Conservation (phyloP, 2,888 invertebrate species). For the Actias luna region DNA sequence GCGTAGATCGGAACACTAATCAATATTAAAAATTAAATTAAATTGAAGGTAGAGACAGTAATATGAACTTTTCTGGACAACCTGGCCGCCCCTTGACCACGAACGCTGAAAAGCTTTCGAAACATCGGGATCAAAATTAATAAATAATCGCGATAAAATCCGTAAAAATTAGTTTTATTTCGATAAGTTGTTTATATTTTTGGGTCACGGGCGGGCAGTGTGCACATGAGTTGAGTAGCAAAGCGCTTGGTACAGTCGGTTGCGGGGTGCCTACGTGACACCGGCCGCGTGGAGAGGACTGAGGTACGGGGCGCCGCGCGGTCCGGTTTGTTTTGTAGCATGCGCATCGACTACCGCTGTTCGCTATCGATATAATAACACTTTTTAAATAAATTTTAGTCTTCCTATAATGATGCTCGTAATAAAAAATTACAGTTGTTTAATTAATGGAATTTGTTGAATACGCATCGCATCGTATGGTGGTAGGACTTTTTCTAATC, state of each 20-base stretch:
- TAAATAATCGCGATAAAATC: no score
- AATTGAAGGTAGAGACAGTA: no score
- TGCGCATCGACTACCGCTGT: constrained; percentile 49
- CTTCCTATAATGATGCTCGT: no score
- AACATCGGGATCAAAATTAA: no score
- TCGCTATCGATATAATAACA: constrained; percentile 33
- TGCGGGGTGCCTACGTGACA: constrained; percentile 76
- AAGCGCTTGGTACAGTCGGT: constrained; percentile 22
- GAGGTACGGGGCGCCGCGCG: constrained; percentile 47
- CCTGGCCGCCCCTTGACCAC: no score
- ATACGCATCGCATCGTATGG: no score
- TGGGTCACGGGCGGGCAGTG: constrained; percentile 34
- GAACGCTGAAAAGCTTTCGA: no score
- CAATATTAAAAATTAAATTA: no score
- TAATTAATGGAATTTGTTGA: not conserved
- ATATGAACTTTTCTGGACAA: no score
- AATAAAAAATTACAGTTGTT: not conserved
- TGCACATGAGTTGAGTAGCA: constrained; percentile 19
- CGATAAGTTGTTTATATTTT: constrained; percentile 24
- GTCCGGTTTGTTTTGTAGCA: constrained; percentile 67
- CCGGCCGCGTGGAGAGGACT: constrained; percentile 63
- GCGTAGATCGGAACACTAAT: no score
- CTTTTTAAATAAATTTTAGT: not conserved
- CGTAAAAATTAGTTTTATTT: no score
- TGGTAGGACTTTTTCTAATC: no score